Evolutionary conservation across 92 coral and sea anemone genomes (phyloP).

Genomic region (Phenganax marumi): DNA sequence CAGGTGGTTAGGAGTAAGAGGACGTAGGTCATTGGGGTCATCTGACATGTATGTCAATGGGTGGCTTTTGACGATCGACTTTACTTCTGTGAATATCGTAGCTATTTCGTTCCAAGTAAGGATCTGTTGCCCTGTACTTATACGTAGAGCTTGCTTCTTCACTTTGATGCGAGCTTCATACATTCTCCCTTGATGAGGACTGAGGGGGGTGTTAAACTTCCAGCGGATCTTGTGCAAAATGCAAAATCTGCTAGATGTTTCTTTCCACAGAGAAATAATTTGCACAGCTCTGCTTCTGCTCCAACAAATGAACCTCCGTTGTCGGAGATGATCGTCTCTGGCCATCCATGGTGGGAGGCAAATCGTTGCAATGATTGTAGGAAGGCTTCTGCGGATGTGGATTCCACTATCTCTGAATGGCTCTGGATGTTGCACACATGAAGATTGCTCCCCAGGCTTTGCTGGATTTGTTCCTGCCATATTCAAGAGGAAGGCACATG

Average conservation of each 20-base stretch:
- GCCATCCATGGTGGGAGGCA: conserved; percentile 51
- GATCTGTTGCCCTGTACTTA: conserved; percentile 39
- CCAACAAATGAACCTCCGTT: conserved; percentile 55
- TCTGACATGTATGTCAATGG: conserved; percentile 44
- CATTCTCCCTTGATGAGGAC: conserved; percentile 54
- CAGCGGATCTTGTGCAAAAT: conserved; percentile 47
- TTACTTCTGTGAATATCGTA: conserved; percentile 45
- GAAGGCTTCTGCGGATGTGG: conserved; percentile 36
- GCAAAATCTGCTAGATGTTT: conserved; percentile 43
- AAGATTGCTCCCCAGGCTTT: no score
- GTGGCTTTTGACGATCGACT: conserved; percentile 48
- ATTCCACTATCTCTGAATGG: conserved; percentile 46
- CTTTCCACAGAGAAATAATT: conserved; percentile 36
- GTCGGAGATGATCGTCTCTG: conserved; percentile 43
- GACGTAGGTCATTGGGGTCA: conserved; percentile 54
- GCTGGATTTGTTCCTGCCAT: no score
- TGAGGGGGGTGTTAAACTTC: conserved; percentile 47
- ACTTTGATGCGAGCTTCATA: conserved; percentile 53
- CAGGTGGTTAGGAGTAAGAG: conserved; percentile 48
- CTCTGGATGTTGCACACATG: conserved; percentile 39
- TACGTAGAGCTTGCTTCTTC: conserved; percentile 33
- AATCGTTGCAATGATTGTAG: conserved; percentile 50
- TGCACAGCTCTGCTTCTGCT: conserved; percentile 42
- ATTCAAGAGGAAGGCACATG: no score
- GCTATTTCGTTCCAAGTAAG: conserved; percentile 56